Evolutionary conservation across 2,888 invertebrate genomes (phyloP), one percentile per base, ranked within the genome.

Genomic region (Drosophila eohydei): DNA sequence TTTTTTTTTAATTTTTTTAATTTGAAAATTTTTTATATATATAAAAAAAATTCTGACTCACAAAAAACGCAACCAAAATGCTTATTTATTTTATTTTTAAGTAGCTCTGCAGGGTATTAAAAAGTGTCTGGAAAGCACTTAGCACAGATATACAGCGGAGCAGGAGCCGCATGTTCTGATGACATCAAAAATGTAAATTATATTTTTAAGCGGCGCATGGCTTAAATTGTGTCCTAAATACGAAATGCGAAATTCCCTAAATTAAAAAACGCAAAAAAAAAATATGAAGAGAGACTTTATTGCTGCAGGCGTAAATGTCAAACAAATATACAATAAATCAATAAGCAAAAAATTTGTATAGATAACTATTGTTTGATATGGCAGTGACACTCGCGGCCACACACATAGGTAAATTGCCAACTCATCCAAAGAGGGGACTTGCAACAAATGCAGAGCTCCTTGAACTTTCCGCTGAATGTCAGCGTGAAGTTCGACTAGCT

Each of bases 391-490:
- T 67, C 26, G 21, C 11, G 34, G 8, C 7, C 62, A 41, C 40
- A 40, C 26, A 67, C 9, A 26, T 50, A 36, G 32, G 26, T 67
- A 56, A 73, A 80, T 43, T 59, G 57, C 28, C 71, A 28, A 80
- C 8, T 76, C 76, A 79, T 21, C 48, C 16, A 8, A 16, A 59
- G 32, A 32, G 11, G 32, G 1, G 46, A 38, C n/a, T 57, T 69
- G 41, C 57, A 72, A 51, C 57, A 44, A 62, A 43, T 87, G 79
- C 70, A 70, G 64, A 71, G 63, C 62, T 89, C 85, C 88, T 83
- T 83, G 74, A 83, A 87, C 85, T 84, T 84, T 71, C 21, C n/a
- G 43, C 16, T 81, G 66, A 87, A 80, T 89, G 88, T 74, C 84
- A 87, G 54, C 38, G 48, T 30, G 43, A 65, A 71, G 81, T 77